A percentile compares a stretch with the other conserved stretches of the same genome.
Evolutionary conservation across 2,888 invertebrate genomes (phyloP).

Genomic region (Invenusta paracnida): DNA sequence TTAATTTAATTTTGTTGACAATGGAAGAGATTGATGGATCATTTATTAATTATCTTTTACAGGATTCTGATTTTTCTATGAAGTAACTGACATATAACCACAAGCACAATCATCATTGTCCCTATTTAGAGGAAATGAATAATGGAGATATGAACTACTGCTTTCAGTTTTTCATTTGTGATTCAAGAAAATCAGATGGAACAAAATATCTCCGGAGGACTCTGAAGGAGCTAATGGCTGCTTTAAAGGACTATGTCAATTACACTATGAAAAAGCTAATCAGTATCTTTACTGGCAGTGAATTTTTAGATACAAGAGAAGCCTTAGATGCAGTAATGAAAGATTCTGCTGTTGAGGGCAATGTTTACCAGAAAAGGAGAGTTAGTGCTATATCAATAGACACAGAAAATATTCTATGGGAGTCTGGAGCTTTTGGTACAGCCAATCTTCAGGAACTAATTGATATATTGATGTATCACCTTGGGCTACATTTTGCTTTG

Average conservation of each 20-base stretch:
- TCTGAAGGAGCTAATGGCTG: slow-evolving; percentile 13
- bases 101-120: not conserved
- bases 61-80: not conserved
- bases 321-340: not conserved
- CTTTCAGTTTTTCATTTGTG: slow-evolving; percentile 23
- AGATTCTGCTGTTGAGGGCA: not conserved
- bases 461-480: too few relatives aligned
- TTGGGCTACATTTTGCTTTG: too few relatives aligned
- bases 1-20: not conserved
- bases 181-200: not conserved
- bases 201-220: not conserved
- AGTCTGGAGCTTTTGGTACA: not conserved
- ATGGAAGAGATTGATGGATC: not conserved
- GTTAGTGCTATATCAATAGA: not conserved
- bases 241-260: not conserved
- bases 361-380: not conserved
- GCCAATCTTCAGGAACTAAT: not conserved
- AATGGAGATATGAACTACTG: not conserved
- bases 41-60: slow-evolving; percentile 3
- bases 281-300: not conserved
- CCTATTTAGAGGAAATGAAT: slow-evolving; percentile 8
- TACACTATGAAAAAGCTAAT: not conserved
- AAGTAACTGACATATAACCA: not conserved
- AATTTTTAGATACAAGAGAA: not conserved
- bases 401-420: not conserved